Base-by-base conservation (phyloP, 2,113 vertebrate species). In the Amia ocellicauda region DNA sequence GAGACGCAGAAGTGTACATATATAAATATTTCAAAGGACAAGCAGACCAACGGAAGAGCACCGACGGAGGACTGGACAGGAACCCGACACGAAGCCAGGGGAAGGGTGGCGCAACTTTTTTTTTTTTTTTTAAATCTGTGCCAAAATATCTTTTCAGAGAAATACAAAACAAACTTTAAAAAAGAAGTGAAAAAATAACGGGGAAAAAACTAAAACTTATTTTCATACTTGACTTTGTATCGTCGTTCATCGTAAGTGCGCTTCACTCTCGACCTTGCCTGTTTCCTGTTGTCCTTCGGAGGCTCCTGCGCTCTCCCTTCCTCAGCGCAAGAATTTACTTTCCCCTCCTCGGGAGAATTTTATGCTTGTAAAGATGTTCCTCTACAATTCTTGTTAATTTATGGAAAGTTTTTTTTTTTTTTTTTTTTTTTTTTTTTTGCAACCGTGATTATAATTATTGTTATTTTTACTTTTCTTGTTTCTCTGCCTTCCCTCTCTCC, bases 201-300 rank as follows among this genome's bases (percentile, higher is more conserved):
- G 26, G 14, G 26, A 58, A 72, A 70, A 64, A 70, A 79, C 73
- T 78, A 79, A 88, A 93, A 92, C 90, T 92, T 96, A 94, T 97
- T 96, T 98, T 96, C 91, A 92, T 94, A 95, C 90, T 91, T 93
- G 90, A 96, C 90, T 96, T 96, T 93, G 91, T 96, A 95, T 92
- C 92, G 89, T 89, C 79, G 85, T 84, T 87, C 88, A 89, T 88
- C 83, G 90, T 91, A 88, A 84, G 88, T 89, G 85, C 79, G 70
- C 86, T 89, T 87, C 86, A 81, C 73, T 83, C 80, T 78, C 78
- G 71, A 83, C 88, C 84, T 80, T 75, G 65, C 78, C 70, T 71
- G 62, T 58, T 71, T 78, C 16, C 76, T 78, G 55, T 62, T 22
- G 31, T 60, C 67, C 70, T 66, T 22, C 31, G 5, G 1, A 5